phyloP scores from a whole-genome alignment of 2,113 vertebrate species.

The Chlorocebus sabaeus region DNA sequence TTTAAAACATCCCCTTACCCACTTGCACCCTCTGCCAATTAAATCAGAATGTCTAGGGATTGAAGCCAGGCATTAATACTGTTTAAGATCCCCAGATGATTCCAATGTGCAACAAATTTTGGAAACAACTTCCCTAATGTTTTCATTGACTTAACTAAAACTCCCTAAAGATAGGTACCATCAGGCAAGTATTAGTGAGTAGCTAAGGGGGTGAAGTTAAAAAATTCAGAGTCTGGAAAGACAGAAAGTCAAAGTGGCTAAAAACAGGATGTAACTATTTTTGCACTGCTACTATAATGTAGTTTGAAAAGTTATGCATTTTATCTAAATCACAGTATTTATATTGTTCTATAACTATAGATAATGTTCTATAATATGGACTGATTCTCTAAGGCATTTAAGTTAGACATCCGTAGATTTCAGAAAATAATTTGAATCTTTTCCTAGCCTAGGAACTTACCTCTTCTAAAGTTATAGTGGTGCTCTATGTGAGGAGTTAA shows the following conservation, averaged over 20 bases:
- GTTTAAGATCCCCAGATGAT: neutral
- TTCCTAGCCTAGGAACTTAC: neutral
- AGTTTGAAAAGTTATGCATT: neutral
- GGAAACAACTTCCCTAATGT: neutral
- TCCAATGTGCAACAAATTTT: neutral
- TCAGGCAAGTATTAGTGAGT: neutral
- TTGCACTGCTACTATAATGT: neutral
- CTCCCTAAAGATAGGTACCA: neutral
- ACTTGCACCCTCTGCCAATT: neutral
- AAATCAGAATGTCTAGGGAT: neutral
- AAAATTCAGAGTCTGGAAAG: neutral
- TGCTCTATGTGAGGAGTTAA: neutral
- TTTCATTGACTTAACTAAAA: neutral
- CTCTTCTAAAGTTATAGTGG: neutral
- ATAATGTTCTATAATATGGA: neutral
- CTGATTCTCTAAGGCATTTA: neutral
- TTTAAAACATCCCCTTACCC: neutral
- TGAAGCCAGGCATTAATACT: neutral
- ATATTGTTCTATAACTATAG: neutral
- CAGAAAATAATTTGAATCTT: constrained; percentile 28
- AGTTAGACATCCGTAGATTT: neutral
- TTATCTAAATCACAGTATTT: constrained; percentile 32
- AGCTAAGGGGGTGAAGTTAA: neutral
- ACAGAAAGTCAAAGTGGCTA: neutral
- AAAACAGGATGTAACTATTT: neutral